Base-by-base conservation (phyloP, 2,797 vertebrate genomes). In the Acipenser transmontanus region DNA sequence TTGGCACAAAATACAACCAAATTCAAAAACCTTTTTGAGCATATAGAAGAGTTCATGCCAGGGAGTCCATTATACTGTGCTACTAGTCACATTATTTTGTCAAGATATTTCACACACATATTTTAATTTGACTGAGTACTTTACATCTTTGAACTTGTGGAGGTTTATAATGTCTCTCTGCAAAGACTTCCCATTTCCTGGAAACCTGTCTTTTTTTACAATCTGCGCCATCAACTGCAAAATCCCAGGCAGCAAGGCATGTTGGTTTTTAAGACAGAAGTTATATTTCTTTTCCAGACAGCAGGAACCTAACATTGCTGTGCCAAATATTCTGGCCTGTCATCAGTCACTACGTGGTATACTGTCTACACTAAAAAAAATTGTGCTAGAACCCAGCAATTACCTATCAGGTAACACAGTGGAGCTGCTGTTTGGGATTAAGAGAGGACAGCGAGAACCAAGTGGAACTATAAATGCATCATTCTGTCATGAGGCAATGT, bases 401-500 rank as follows among this genome's bases (percentile, higher is more conserved):
- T 51, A 59, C 50, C 49, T 49, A 51, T 20, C 59, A 62, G 59
- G 64, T 62, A 20, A 9, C 20, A 47, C 64, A 13, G 10, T 12
- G 48, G 50, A 48, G 49, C 6, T 49, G 54, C 1, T 47, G 10
- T 13, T 34, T 61, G 61, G 65, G 61, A 67, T 20, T 14, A 47
- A 50, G n/a, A 7, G 8, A 52, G 62, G 49, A n/a, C 54, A 9
- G 66, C 50, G 61, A 63, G 12, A 57, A 63, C 13, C 60, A 47
- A 57, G 6, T 61, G 60, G 60, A 61, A 61, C 17, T 61, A 20
- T 61, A 47, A 70, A 67, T 64, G 60, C 49, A 68, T 62, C 59
- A 62, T 49, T 67, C 66, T 17, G 52, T 48, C 50, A 9, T 49
- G 60, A 67, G 66, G 66, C 60, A 54, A 62, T n/a, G 66, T 67